These are phyloP conservation scores for Brachylomia viminalis DNA, from an alignment of 2,888 invertebrate genomes.

Conservation along the genomic window DNA sequence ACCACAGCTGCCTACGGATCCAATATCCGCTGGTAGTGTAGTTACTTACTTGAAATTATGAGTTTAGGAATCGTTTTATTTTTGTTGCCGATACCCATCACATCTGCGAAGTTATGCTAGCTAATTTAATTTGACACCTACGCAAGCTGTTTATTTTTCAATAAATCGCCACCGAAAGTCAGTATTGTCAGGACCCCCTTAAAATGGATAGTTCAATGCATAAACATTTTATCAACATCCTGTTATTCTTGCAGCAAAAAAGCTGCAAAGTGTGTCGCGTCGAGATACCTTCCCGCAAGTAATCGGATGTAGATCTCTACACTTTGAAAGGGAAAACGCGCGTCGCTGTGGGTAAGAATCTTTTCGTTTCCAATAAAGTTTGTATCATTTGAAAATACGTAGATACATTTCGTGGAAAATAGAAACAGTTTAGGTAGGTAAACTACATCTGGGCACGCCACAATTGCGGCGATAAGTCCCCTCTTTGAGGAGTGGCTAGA, in stretches of 20 bases:
- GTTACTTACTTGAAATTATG: too few species aligned
- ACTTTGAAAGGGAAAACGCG: slow-evolving; percentile 20
- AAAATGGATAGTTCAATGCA: neutral
- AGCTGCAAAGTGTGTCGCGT: neutral
- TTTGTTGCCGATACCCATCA: too few species aligned
- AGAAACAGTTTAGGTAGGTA: neutral
- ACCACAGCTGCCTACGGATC: too few species aligned
- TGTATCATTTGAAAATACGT: neutral
- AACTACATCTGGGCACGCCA: too few species aligned
- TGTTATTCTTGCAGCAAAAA: slow-evolving; percentile 14
- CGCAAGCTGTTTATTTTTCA: neutral
- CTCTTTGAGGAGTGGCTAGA: too few species aligned
- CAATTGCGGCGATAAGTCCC: too few species aligned
- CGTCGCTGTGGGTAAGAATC: neutral
- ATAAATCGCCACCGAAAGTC: neutral
- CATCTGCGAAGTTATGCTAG: too few species aligned
- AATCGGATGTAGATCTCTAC: slow-evolving; percentile 35
- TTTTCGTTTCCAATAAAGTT: slow-evolving; percentile 31
- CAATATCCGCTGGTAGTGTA: too few species aligned
- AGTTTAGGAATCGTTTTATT: too few species aligned
- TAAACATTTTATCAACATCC: slow-evolving; percentile 13
- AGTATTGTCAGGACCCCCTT: neutral
- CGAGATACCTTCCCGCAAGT: neutral
- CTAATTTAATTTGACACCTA: too few species aligned
- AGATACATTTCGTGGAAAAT: neutral